Evolutionary conservation across 1,140 invertebrate genomes (phyloP).

Genomic region (Penaeus japonicus): DNA sequence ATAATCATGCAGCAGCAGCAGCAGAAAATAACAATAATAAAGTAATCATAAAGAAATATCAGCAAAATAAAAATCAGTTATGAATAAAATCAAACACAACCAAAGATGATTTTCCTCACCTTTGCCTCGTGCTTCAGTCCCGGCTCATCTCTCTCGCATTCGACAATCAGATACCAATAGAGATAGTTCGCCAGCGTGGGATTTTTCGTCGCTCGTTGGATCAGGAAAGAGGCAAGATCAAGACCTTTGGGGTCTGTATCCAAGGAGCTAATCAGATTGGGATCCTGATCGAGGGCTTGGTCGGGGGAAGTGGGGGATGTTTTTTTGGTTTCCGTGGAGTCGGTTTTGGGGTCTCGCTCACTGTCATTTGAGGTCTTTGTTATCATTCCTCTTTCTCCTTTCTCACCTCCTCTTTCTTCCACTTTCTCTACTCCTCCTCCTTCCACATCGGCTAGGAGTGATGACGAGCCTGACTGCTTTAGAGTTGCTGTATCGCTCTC

Average conservation of each 20-base stretch:
- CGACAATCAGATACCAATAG: conserved; percentile 78
- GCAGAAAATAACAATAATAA: not conserved
- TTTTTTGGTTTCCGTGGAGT: conserved; percentile 10
- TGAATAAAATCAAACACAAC: not conserved
- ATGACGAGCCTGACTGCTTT: not conserved
- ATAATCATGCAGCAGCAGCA: too few species aligned
- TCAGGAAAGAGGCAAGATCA: conserved; percentile 91
- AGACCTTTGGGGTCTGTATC: conserved; percentile 52
- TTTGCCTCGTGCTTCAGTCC: conserved; percentile 51
- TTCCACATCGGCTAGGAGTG: too few species aligned
- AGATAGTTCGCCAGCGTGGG: conserved; percentile 92
- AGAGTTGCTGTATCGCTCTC: too few species aligned
- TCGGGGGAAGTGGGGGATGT: not conserved
- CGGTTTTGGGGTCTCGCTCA: not conserved
- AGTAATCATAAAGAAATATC: not conserved
- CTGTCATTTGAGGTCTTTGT: too few species aligned
- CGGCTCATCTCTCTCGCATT: conserved; percentile 51
- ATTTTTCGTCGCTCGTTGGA: conserved; percentile 88
- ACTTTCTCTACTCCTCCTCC: too few species aligned
- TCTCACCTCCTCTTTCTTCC: too few species aligned
- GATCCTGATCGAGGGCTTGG: not conserved
- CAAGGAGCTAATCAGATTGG: not conserved
- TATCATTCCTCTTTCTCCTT: too few species aligned
- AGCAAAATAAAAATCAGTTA: not conserved
- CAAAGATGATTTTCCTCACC: conserved; percentile 9